Percentiles rank a stretch among this genome's conserved stretches.
phyloP scores from a whole-genome alignment of 2,797 vertebrate species.

The Linurgus olivaceus region DNA sequence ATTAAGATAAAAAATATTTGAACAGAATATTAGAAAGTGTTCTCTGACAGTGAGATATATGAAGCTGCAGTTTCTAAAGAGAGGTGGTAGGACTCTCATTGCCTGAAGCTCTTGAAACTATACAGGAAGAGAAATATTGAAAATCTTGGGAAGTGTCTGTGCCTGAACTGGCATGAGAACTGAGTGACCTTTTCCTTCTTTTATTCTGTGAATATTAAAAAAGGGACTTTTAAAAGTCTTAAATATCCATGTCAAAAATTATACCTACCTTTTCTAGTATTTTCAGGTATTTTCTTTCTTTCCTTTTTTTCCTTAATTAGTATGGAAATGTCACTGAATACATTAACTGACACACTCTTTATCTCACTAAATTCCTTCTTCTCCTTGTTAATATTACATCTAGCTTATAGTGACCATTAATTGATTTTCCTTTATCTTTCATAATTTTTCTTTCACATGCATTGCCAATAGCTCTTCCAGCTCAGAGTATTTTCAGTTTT shows the following conservation, averaged over 20 bases:
- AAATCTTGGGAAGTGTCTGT: background rate
- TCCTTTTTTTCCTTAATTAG: background rate
- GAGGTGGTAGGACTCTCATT: background rate
- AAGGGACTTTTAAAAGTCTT: background rate
- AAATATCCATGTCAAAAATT: conserved; percentile 32
- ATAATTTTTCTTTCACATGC: background rate
- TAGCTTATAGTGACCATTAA: background rate
- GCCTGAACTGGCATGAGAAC: conserved; percentile 21
- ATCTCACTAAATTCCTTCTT: conserved; percentile 9
- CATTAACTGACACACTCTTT: conserved; percentile 2
- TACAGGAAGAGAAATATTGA: background rate
- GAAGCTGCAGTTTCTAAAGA: background rate
- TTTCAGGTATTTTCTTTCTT: background rate
- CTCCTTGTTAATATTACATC: background rate
- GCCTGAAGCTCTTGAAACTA: background rate
- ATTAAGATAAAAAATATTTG: conserved; percentile 7
- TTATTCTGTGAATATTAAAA: conserved; percentile 38
- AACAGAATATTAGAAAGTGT: background rate
- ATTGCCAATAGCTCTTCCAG: background rate
- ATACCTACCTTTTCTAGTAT: background rate
- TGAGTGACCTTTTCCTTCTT: conserved; percentile 35
- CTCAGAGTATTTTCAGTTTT: background rate
- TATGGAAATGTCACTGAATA: conserved; percentile 51
- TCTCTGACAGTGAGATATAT: background rate
- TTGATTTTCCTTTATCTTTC: conserved; percentile 23